Evolutionary conservation across 2,888 invertebrate species (phyloP), one percentile per base, ranked within the genome.

Genomic region (Drosophila atroscutellata): DNA sequence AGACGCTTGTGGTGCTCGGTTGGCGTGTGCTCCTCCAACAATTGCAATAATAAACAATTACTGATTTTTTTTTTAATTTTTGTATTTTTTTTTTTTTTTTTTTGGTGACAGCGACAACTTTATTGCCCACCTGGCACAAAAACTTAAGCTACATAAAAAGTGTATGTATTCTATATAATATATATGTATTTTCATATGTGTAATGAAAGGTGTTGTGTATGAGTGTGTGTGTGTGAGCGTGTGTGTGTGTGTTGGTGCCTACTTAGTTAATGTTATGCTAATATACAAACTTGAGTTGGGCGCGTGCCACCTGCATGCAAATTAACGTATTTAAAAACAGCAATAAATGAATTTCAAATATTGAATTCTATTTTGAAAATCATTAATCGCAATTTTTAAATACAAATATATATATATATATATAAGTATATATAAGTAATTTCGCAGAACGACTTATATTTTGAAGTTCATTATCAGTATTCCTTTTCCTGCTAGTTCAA

Each of bases 111-210:
- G 75, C 39, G 81, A 80, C 79, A 71, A 73, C 58, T 87, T 84
- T 87, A 84, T 87, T 86, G 85, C 72, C 79, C 81, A 79, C 76
- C 79, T 75, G 66, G 72, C 80, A 69, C 75, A 75, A 70, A 59
- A 75, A 72, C 85, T 86, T 84, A 84, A 70, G 75, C 69, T 79
- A 84, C 78, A 82, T 86, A 81, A 72, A 86, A 84, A 81, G 81
- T 76, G 80, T 77, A 80, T 72, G 60, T 65, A 60, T 56, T 61
- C 63, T 66, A 63, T 66, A 63, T 77, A 63, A 26, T 59, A 26
- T 49, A 45, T 75, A 7, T 64, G 11, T 59, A 32, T 57, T 15
- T 72, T 50, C 55, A 28, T 54, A 36, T 76, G 45, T 57, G 49
- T 58, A 18, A 49, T 36, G 11, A 20, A 34, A 52, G 51, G 15